Evolutionary conservation across 2,113 vertebrate species (phyloP).

Genomic region (Athene cunicularia): DNA sequence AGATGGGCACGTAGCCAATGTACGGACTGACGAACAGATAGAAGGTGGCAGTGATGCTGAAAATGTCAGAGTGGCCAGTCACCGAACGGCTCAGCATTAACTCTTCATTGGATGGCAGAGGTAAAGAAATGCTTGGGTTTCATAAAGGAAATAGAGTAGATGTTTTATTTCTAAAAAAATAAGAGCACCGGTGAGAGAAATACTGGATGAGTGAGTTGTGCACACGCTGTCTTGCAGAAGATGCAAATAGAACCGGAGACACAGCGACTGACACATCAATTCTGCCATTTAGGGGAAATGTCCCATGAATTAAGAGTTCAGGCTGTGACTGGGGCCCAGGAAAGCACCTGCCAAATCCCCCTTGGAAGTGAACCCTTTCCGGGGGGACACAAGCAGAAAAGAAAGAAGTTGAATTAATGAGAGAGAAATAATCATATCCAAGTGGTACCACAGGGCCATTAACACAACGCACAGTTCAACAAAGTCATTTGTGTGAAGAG

Average conservation of each 20-base stretch:
- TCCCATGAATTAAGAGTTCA: neutral
- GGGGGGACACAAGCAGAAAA: neutral
- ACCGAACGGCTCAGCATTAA: neutral
- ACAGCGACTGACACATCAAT: neutral
- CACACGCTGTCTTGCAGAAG: neutral
- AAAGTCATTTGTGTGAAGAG: neutral
- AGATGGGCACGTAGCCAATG: rapidly evolving
- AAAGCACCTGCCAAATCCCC: neutral
- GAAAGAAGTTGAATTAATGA: neutral
- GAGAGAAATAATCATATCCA: neutral
- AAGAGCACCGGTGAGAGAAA: neutral
- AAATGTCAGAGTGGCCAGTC: neutral
- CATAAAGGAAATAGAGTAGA: neutral
- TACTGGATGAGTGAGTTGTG: neutral
- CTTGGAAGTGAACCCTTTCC: neutral
- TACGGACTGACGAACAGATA: neutral
- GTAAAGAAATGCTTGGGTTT: neutral
- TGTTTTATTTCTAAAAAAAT: neutral
- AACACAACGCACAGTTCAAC: neutral
- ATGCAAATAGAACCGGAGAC: neutral
- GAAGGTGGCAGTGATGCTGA: neutral
- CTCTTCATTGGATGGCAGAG: neutral
- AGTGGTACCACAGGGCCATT: neutral
- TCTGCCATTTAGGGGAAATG: neutral
- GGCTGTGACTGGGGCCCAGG: neutral